Evolutionary conservation across 2,113 vertebrate species (phyloP).

Genomic region (Pithys albifrons): DNA sequence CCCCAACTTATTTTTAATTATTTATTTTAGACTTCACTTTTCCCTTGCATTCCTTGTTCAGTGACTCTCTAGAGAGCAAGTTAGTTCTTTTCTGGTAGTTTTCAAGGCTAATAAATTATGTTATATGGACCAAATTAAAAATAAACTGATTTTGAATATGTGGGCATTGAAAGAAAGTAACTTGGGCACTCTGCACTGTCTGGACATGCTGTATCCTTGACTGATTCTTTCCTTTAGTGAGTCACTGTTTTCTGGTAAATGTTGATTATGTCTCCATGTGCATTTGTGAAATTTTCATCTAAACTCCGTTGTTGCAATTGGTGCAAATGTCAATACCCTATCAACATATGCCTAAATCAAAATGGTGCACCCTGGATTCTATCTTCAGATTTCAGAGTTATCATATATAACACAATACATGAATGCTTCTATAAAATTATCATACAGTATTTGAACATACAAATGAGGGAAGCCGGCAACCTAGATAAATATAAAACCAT

Average conservation of each 20-base stretch:
- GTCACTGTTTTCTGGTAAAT: constrained; percentile 59
- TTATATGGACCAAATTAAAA: background rate
- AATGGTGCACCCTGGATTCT: background rate
- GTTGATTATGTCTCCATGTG: background rate
- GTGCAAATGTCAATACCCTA: background rate
- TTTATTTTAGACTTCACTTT: background rate
- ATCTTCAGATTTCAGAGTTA: background rate
- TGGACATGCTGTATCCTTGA: constrained; percentile 46
- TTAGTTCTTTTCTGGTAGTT: background rate
- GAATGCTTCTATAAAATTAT: background rate
- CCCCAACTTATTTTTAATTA: background rate
- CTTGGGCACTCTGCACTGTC: constrained; percentile 41
- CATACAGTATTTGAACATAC: background rate
- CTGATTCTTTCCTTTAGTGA: constrained; percentile 50
- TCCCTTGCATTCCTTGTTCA: background rate
- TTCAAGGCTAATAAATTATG: background rate
- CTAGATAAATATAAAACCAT: background rate
- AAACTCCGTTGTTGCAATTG: background rate
- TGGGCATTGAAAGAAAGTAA: constrained; percentile 55
- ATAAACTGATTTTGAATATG: constrained; percentile 53
- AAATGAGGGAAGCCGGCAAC: rapidly evolving
- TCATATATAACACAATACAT: background rate
- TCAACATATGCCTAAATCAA: background rate
- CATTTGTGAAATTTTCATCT: background rate
- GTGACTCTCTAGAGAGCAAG: background rate